Evolutionary conservation across 2,113 vertebrate species (phyloP), one percentile per base, ranked within the genome.

Genomic region (Meriones unguiculatus): DNA sequence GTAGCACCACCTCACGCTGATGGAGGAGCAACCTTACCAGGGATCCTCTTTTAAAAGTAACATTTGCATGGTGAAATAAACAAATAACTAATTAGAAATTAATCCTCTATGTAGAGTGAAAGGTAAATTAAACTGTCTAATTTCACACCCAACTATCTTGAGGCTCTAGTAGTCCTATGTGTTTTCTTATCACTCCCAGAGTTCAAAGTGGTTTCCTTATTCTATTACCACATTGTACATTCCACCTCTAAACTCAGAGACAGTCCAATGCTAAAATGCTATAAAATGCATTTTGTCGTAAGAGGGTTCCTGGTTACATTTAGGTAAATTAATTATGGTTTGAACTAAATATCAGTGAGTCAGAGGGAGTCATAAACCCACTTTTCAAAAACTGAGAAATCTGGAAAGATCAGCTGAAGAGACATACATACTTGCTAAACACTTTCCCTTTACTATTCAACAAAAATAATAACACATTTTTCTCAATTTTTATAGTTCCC

Each of bases 141-240:
- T 50, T 91, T 91, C 54, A 92, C 57, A 93, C 57, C 70, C 72
- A 65, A 57, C 8, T 67, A 57, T 52, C 95, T 65, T 2, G 32
- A 80, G 38, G 62, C 12, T 13, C 12, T n/a, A 41, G 38, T 90
- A 3, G 7, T 35, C 38, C 24, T 82, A 1, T 82, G 18, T 90
- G n/a, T 93, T 96, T 95, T 84, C 50, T 95, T 95, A 81, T 73
- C 65, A 86, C 64, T 92, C 96, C 96, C 22, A n/a, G 57, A 78
- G 94, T 95, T 96, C 70, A n/a, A 95, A 93, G 65, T 57, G 35
- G 15, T 32, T 41, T 28, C 77, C 14, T 76, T 85, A 67, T 88
- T 76, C 89, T 15, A 54, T 96, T 95, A 93, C 38, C 38, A 67
- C 86, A 32, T 50, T 38, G 5, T 59, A 30, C 25, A 38, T 4